These are phyloP conservation scores for Phallusia fumigata DNA, from an alignment of 23 tunicate genomes.

Conservation along the genomic window DNA sequence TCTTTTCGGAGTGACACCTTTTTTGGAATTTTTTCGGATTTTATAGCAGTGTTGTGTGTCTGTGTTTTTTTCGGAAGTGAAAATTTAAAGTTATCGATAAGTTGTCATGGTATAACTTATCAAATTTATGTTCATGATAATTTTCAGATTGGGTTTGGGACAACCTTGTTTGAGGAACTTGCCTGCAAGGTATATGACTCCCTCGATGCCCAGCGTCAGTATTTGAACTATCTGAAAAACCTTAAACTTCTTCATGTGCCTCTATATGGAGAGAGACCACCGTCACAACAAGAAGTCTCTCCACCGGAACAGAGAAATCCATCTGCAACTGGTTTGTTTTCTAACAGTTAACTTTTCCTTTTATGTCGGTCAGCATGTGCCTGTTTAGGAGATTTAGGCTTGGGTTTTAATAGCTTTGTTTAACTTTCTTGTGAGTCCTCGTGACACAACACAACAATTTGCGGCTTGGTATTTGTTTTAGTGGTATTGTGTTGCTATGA, in stretches of 20 bases:
- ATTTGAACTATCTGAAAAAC: conserved; percentile 68
- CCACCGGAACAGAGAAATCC: conserved; percentile 23
- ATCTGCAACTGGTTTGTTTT: conserved; percentile 24
- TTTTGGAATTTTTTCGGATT: no score
- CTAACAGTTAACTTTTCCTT: not conserved
- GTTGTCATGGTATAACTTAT: not conserved
- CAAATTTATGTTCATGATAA: not conserved
- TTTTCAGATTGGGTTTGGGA: conserved; percentile 67
- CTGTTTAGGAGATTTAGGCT: no score
- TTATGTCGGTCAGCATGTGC: no score
- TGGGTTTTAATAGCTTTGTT: no score
- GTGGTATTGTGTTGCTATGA: no score
- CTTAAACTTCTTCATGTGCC: conserved; percentile 63
- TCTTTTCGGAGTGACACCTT: no score
- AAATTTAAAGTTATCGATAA: not conserved
- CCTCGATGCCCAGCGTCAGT: conserved; percentile 73
- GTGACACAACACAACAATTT: no score
- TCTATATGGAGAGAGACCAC: conserved; percentile 42
- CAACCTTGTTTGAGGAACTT: conserved; percentile 66
- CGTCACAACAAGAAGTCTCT: not conserved
- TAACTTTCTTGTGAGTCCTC: no score
- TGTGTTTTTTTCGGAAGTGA: not conserved
- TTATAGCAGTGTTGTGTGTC: no score
- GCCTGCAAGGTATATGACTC: conserved; percentile 81
- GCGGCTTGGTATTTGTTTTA: no score